Conservation (phyloP, 1,140 invertebrate genomes). For the Sipha flava region DNA sequence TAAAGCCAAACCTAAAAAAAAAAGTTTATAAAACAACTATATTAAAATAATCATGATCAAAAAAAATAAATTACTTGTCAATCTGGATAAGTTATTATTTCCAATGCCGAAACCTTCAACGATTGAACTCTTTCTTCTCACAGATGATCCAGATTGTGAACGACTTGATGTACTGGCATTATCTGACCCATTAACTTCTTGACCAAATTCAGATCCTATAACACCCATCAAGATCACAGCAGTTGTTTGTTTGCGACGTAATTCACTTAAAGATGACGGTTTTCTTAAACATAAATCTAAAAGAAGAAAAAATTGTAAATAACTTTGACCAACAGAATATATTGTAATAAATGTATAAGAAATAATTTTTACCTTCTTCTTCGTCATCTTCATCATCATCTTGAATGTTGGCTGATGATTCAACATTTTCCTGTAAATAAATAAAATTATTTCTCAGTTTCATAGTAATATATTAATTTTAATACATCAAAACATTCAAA, state of each 20-base stretch:
- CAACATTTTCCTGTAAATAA: conserved; percentile 3
- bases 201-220: conserved; percentile 95
- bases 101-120: conserved; percentile 86
- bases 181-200: conserved; percentile 57
- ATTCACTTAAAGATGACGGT: conserved; percentile 73
- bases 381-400: conserved; percentile 78
- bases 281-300: conserved; percentile 55
- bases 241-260: conserved; percentile 91
- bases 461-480: too few species aligned
- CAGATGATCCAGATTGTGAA: conserved; percentile 43
- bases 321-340: too few species aligned
- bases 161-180: conserved; percentile 31
- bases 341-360: background rate
- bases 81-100: conserved; percentile 80
- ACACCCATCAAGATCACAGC: conserved; percentile 94
- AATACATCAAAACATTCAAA: too few species aligned
- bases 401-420: conserved; percentile 39
- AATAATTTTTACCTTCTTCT: conserved; percentile 51
- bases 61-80: conserved; percentile 59
- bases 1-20: conserved; percentile 63
- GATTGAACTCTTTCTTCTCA: conserved; percentile 66
- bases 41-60: background rate
- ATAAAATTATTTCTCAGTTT: background rate
- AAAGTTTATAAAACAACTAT: background rate
- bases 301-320: background rate